Evolutionary conservation across 2,888 invertebrate species (phyloP), one percentile per base, ranked within the genome.

Genomic region (Eristalinus sepulchralis): DNA sequence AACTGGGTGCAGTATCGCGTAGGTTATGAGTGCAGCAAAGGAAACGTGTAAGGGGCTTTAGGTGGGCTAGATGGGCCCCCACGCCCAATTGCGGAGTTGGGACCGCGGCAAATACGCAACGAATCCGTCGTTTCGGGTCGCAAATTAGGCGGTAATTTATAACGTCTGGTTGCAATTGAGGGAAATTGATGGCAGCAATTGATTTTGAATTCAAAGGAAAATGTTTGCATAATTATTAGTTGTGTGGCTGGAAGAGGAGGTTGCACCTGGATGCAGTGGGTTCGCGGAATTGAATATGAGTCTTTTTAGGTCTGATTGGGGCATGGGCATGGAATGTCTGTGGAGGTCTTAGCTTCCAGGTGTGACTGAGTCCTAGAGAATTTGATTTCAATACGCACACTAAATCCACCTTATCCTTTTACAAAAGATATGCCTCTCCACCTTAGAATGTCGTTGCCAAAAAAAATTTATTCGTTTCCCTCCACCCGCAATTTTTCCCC

Each of bases 101-200:
- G 72, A 63, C 34, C 64, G 68, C 31, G 47, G 33, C 34, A 57
- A 20, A 78, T 36, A 36, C 66, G 63, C 22, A 31, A 22, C 60
- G 76, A 67, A 76, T 76, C 60, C 27, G 33, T 67, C 10, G 34
- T 63, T 53, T 62, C 60, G 39, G 17, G 76, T 67, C 62, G 71
- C 84, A 85, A 85, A 85, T 85, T 85, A 82, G 82, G 82, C 71
- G 39, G 82, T 82, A 72, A 85, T 85, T 85, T 82, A 85, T 85
- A 47, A 77, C 77, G 82, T 77, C 66, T 34, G 63, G n/a, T 33
- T 75, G 76, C 81, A 81, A 85, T 85, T 85, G 84, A 53, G 64
- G 36, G 84, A 77, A 85, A 85, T 77, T 57, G 72, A 85, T 82
- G 82, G 72, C 13, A 72, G 82, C 82, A 68, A 85, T 85, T 73